Conservation (phyloP, 2,797 vertebrate genomes). For the Hyperoplus immaculatus region DNA sequence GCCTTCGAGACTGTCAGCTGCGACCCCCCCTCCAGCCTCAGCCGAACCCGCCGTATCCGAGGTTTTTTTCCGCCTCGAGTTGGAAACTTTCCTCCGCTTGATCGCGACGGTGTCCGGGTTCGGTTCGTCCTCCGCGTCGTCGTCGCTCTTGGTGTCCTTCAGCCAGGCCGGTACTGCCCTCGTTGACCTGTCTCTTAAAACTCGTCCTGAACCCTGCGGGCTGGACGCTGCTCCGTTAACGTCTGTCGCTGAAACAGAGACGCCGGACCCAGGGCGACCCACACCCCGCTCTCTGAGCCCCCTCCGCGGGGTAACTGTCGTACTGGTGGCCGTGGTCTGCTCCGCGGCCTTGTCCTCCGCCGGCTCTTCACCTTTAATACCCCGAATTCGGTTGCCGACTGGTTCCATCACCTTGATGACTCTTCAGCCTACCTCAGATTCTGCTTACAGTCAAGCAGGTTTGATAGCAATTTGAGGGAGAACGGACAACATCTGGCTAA, state of each 20-base stretch:
- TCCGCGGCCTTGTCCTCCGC: conserved; percentile 82
- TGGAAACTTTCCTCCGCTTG: conserved; percentile 90
- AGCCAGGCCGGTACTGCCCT: conserved; percentile 87
- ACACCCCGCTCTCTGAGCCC: conserved; percentile 80
- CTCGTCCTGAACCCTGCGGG: conserved; percentile 78
- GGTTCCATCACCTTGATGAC: conserved; percentile 81
- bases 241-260: conserved; percentile 65
- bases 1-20: conserved; percentile 70
- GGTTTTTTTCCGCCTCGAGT: conserved; percentile 87
- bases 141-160: conserved; percentile 81
- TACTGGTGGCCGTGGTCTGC: conserved; percentile 80
- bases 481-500: conserved; percentile 64
- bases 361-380: conserved; percentile 74
- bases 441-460: conserved; percentile 56
- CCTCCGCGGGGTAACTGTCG: conserved; percentile 71
- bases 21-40: conserved; percentile 66
- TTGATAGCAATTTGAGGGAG: conserved; percentile 64
- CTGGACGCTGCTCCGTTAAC: conserved; percentile 74
- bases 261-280: conserved; percentile 76
- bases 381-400: conserved; percentile 66
- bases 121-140: conserved; percentile 73
- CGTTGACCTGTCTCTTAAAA: conserved; percentile 86
- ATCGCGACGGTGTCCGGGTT: conserved; percentile 76
- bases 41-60: conserved; percentile 74
- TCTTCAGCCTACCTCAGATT: conserved; percentile 29